Evolutionary conservation across 2,113 vertebrate species (phyloP).

Genomic region (Microtus oregoni): DNA sequence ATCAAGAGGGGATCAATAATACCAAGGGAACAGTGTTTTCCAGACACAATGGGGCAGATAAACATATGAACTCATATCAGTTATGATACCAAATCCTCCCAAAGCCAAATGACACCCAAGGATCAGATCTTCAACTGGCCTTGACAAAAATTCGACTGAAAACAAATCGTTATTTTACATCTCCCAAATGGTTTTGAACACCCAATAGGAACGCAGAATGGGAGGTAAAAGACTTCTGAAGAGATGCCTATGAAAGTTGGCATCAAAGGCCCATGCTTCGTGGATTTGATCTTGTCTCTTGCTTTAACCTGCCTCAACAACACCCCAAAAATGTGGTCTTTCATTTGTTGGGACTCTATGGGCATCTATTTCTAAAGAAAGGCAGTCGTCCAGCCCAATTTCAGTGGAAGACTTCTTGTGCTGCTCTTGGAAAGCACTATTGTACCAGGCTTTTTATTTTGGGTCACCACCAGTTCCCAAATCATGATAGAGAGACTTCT

Average conservation of each 20-base stretch:
- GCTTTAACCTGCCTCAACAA: neutral
- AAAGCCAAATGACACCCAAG: neutral
- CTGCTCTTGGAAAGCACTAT: neutral
- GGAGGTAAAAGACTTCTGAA: neutral
- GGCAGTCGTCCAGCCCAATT: neutral
- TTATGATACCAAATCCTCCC: neutral
- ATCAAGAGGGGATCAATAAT: neutral
- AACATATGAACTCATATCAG: neutral
- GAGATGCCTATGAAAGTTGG: neutral
- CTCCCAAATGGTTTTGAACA: neutral
- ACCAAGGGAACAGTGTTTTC: neutral
- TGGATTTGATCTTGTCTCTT: neutral
- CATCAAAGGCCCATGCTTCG: neutral
- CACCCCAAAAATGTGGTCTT: neutral
- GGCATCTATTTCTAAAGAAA: neutral
- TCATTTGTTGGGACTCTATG: neutral
- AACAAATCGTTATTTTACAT: neutral
- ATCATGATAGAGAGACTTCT: neutral
- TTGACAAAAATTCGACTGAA: neutral
- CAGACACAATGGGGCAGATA: neutral
- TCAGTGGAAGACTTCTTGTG: neutral
- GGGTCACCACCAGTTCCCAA: neutral
- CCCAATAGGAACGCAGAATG: too few species aligned
- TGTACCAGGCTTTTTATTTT: neutral
- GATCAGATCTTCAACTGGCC: neutral